phyloP scores from a whole-genome alignment of 2,797 vertebrate genomes.

The Lepilemur septentrionalis region DNA sequence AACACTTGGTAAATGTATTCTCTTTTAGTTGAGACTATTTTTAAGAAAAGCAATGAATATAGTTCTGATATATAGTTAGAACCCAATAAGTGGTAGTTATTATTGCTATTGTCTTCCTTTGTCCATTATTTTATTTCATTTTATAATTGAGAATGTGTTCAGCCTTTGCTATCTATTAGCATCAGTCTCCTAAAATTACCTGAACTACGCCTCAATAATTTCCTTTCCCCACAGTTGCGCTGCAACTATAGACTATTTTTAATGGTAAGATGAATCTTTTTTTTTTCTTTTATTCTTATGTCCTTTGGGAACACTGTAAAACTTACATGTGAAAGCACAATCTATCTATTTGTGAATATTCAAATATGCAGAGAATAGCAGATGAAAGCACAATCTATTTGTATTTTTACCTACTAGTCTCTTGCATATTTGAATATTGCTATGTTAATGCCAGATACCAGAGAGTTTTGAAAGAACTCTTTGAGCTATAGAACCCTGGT shows the following conservation, averaged over 20 bases:
- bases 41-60: neutral
- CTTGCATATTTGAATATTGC: neutral
- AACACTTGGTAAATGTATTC: neutral
- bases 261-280: neutral
- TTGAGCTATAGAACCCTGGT: neutral
- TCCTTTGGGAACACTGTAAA: neutral
- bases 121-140: conserved; percentile 42
- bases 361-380: neutral
- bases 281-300: neutral
- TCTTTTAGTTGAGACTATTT: neutral
- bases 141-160: conserved; percentile 43
- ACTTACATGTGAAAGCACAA: neutral
- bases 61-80: neutral
- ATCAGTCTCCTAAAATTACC: conserved; percentile 38
- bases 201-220: conserved; percentile 10
- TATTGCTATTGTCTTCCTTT: neutral
- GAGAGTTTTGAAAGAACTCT: neutral
- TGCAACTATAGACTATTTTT: conserved; percentile 12
- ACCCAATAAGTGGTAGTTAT: neutral
- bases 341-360: neutral
- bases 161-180: neutral
- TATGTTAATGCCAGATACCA: neutral
- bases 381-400: neutral
- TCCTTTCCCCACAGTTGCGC: neutral
- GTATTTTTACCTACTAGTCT: neutral